These are phyloP conservation scores for Tyria jacobaeae DNA, from an alignment of 2,888 invertebrate species.

Conservation along the genomic window DNA sequence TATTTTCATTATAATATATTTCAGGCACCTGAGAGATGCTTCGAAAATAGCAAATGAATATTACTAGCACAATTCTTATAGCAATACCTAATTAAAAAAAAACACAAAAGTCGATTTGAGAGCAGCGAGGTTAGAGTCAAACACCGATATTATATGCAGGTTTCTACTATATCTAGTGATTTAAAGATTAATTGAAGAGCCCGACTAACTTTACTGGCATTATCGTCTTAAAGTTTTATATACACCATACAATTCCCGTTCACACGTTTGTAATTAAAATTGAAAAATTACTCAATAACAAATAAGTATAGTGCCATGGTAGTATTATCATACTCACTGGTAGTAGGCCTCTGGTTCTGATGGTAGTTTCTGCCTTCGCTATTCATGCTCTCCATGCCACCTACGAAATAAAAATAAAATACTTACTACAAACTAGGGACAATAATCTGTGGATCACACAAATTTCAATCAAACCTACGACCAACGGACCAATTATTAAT, in stretches of 20 bases:
- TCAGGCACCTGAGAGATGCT: too few relatives aligned
- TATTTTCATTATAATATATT: too few relatives aligned
- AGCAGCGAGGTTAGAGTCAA: background rate
- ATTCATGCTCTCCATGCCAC: conserved; percentile 78
- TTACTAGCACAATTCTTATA: too few relatives aligned
- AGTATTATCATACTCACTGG: conserved; percentile 66
- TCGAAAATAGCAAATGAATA: too few relatives aligned
- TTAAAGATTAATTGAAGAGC: background rate
- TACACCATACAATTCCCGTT: background rate
- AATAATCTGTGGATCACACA: too few relatives aligned
- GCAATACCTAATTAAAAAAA: too few relatives aligned
- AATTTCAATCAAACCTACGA: too few relatives aligned
- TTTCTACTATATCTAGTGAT: background rate
- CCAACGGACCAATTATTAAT: too few relatives aligned
- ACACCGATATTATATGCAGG: background rate
- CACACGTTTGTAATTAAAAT: background rate
- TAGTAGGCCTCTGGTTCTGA: conserved; percentile 80
- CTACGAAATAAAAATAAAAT: conserved; percentile 40
- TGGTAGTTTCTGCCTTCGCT: conserved; percentile 74
- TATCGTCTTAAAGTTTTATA: background rate
- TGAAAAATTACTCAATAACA: background rate
- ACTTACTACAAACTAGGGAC: too few relatives aligned
- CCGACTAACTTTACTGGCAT: background rate
- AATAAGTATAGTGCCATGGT: background rate
- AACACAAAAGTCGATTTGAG: background rate